Conservation (phyloP, 2,797 vertebrate genomes). For the Sebastes flavidus region DNA sequence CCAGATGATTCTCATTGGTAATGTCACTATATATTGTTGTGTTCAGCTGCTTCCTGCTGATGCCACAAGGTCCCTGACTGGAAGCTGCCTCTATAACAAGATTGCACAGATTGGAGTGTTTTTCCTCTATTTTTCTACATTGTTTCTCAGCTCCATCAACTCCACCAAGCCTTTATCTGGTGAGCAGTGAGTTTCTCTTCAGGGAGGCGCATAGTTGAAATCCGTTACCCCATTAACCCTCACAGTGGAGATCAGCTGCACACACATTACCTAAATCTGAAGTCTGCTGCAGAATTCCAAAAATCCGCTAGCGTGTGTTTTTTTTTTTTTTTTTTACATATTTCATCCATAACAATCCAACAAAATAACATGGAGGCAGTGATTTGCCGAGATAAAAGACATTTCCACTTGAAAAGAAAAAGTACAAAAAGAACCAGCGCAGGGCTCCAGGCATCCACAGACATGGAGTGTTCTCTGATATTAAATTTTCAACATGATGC, state of each 20-base stretch:
- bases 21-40: neutral
- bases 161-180: slow-evolving; percentile 20
- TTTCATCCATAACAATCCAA: neutral
- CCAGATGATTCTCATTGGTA: neutral
- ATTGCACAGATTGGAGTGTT: neutral
- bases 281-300: neutral
- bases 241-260: slow-evolving; percentile 17
- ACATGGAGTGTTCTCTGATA: slow-evolving; percentile 17
- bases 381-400: slow-evolving; percentile 31
- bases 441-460: slow-evolving; percentile 12
- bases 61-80: neutral
- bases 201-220: slow-evolving; percentile 33
- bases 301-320: neutral
- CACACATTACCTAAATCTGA: neutral
- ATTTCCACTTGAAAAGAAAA: slow-evolving; percentile 20
- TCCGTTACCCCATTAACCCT: slow-evolving; percentile 53
- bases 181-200: slow-evolving; percentile 12
- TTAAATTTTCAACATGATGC: slow-evolving; percentile 35
- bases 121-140: neutral
- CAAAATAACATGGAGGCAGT: slow-evolving; percentile 6
- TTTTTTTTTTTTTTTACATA: neutral
- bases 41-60: neutral
- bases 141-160: slow-evolving; percentile 7
- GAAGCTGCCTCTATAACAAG: neutral
- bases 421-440: slow-evolving; percentile 9